These are phyloP conservation scores for Oplegnathus fasciatus DNA, from an alignment of 2,113 vertebrate genomes.

Conservation along the genomic window DNA sequence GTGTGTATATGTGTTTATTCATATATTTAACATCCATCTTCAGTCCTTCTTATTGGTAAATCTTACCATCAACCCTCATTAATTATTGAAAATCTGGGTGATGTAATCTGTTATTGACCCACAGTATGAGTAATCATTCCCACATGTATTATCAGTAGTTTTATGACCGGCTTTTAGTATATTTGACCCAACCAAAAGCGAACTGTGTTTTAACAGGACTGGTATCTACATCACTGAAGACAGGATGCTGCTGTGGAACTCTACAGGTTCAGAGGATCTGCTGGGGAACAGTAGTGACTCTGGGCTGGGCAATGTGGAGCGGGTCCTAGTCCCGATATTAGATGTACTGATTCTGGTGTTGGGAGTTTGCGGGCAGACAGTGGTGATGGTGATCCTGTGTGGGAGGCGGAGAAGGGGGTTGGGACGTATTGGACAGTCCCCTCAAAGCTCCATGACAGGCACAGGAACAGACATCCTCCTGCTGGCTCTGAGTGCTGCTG, in stretches of 20 bases:
- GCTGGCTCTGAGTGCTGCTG: conserved; percentile 80
- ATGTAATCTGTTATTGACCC: conserved; percentile 7
- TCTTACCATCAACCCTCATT: neutral
- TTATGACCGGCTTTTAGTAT: conserved; percentile 50
- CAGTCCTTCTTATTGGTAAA: neutral
- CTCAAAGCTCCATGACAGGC: conserved; percentile 37
- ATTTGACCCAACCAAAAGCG: conserved; percentile 28
- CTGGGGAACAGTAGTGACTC: conserved; percentile 60
- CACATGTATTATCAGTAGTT: conserved; percentile 54
- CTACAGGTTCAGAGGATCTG: conserved; percentile 25
- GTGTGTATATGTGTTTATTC: conserved; percentile 2
- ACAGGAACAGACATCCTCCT: conserved; percentile 81
- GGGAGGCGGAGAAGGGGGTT: conserved; percentile 49
- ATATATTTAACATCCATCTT: conserved; percentile 6
- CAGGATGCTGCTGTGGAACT: conserved; percentile 54
- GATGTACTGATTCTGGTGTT: conserved; percentile 79
- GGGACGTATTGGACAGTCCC: neutral
- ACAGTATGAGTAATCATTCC: conserved; percentile 40
- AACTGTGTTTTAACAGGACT: conserved; percentile 30
- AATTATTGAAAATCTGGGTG: conserved; percentile 20
- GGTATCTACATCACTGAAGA: neutral
- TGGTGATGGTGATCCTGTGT: conserved; percentile 82
- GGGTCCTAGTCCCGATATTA: conserved; percentile 80
- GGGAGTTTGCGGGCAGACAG: conserved; percentile 78
- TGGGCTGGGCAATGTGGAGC: conserved; percentile 60